Evolutionary conservation across 2,888 invertebrate genomes (phyloP).

Genomic region (Digitonthophagus gazella): DNA sequence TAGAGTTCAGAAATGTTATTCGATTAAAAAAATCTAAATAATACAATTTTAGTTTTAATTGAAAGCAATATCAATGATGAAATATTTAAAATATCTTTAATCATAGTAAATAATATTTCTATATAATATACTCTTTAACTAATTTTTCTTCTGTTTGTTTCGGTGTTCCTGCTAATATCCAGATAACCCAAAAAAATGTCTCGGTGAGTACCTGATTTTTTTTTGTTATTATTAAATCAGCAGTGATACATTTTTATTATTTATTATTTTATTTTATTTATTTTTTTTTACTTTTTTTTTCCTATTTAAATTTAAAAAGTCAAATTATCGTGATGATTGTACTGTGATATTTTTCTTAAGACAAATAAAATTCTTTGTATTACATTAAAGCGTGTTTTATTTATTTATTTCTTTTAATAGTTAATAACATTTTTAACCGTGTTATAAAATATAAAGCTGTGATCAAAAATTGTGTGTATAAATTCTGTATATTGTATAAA

Average conservation of each 20-base stretch:
- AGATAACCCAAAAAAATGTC: slow-evolving; percentile 1
- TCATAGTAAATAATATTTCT: neutral
- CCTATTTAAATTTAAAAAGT: neutral
- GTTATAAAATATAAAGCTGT: neutral
- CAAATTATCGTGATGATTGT: neutral
- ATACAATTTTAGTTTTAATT: too few species aligned
- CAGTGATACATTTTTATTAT: too few species aligned
- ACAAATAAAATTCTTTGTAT: neutral
- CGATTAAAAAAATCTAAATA: too few species aligned
- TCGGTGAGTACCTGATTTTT: slow-evolving; percentile 5
- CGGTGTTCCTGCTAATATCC: slow-evolving; percentile 10
- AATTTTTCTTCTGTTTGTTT: slow-evolving; percentile 14
- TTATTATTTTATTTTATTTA: neutral
- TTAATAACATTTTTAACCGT: neutral
- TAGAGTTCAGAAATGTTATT: too few species aligned
- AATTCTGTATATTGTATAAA: too few species aligned
- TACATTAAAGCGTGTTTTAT: neutral
- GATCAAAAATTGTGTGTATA: too few species aligned
- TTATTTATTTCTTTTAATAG: neutral
- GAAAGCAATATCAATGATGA: too few species aligned
- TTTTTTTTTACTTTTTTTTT: neutral
- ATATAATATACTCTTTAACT: slow-evolving; percentile 3
- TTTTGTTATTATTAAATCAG: too few species aligned
- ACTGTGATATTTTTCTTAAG: neutral
- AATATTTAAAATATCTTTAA: too few species aligned